A percentile compares a stretch with the other conserved stretches of the same genome.
phyloP scores from a whole-genome alignment of 2,888 invertebrate genomes.

The Drosophila falleni region DNA sequence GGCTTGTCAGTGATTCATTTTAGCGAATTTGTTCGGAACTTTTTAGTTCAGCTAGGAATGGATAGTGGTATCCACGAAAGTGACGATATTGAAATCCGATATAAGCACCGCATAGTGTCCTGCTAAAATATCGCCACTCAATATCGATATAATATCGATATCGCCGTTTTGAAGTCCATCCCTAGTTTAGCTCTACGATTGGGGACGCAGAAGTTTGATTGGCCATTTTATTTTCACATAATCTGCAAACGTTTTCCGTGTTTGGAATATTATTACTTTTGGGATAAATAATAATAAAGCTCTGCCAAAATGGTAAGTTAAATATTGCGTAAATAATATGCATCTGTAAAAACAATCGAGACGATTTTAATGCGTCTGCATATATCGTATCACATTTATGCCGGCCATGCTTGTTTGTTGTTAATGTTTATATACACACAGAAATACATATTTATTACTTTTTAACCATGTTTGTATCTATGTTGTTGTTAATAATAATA shows the following conservation, averaged over 20 bases:
- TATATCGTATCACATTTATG: conserved; percentile 9
- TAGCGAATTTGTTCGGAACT: no score
- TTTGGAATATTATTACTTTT: conserved; percentile 2
- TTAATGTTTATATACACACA: conserved; percentile 10
- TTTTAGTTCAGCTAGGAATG: no score
- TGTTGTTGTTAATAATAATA: not conserved
- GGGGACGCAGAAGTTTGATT: conserved; percentile 42
- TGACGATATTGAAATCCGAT: no score
- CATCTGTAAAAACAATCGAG: not conserved
- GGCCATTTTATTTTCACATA: conserved; percentile 52
- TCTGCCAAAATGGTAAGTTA: conserved; percentile 52
- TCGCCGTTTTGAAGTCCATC: no score
- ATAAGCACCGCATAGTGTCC: no score
- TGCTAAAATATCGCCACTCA: no score
- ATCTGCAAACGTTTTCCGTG: conserved; percentile 18
- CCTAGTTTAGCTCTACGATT: not conserved
- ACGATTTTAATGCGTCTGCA: not conserved
- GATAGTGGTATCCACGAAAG: no score
- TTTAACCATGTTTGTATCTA: not conserved
- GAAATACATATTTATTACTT: not conserved
- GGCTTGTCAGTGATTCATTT: no score
- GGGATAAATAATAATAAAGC: not conserved
- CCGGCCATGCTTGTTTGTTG: conserved; percentile 52
- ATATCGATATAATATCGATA: no score
- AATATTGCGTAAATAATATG: not conserved